A percentile compares a stretch with the other conserved stretches of the same genome.
Evolutionary conservation across 35 echinoderm and acorn worm genomes (phyloP).

Genomic region (Amphiura filiformis): DNA sequence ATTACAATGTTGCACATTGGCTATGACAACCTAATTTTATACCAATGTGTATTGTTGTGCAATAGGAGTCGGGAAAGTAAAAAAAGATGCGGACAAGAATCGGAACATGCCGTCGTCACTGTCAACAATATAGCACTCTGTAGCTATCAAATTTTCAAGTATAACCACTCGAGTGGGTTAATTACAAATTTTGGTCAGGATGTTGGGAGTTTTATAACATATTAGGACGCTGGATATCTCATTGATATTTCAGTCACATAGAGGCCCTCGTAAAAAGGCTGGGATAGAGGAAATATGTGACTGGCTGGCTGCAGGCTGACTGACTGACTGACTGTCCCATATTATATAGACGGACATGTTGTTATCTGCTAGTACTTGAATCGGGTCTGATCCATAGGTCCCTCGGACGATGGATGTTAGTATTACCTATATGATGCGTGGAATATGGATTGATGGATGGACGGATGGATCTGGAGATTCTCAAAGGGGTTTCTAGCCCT

Average conservation of each 20-base stretch:
- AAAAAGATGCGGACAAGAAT: no score
- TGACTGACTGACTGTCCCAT: no score
- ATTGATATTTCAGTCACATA: constrained; percentile 4
- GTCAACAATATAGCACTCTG: not conserved
- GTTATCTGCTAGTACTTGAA: not conserved
- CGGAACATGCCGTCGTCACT: not conserved
- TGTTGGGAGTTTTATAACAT: not conserved
- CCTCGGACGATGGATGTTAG: no score
- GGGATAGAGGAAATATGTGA: not conserved
- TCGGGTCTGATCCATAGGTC: no score
- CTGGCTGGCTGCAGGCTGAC: no score
- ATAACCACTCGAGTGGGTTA: not conserved
- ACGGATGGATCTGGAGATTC: no score
- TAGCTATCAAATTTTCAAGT: not conserved
- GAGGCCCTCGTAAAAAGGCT: not conserved
- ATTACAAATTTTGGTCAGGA: constrained; percentile 10
- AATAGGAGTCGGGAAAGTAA: no score
- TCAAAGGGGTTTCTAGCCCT: no score
- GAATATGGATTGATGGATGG: not conserved
- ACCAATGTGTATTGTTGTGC: no score
- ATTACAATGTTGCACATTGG: no score
- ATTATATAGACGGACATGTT: not conserved
- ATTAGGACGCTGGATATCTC: not conserved
- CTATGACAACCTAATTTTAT: no score
- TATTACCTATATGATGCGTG: not conserved